phyloP scores from a whole-genome alignment of 2,888 invertebrate genomes.

The Fabriciana adippe region DNA sequence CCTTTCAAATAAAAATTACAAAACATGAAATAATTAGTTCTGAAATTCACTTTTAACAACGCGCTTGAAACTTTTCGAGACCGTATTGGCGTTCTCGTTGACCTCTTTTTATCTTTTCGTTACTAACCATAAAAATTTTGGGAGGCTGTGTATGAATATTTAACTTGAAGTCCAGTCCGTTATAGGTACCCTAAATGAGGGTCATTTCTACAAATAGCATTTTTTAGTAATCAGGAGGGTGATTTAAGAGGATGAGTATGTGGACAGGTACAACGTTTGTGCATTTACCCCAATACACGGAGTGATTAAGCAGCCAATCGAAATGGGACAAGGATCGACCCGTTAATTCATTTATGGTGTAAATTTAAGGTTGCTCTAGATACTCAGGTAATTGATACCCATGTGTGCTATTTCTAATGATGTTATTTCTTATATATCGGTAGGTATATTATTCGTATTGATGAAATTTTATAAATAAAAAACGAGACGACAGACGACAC shows the following conservation, averaged over 20 bases:
- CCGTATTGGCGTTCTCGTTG: slow-evolving; percentile 27
- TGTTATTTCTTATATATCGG: too few species aligned
- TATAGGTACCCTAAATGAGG: slow-evolving; percentile 33
- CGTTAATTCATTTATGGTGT: slow-evolving; percentile 67
- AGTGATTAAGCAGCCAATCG: slow-evolving; percentile 58
- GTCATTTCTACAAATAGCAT: slow-evolving; percentile 38
- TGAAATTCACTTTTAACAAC: slow-evolving; percentile 25
- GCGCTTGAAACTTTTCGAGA: slow-evolving; percentile 22
- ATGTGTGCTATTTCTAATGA: neutral
- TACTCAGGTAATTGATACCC: neutral
- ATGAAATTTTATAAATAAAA: too few species aligned
- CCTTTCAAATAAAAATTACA: slow-evolving; percentile 14
- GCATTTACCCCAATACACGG: slow-evolving; percentile 58
- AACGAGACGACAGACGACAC: too few species aligned
- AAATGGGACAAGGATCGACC: slow-evolving; percentile 51
- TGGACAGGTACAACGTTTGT: slow-evolving; percentile 65
- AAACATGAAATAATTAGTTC: slow-evolving; percentile 27
- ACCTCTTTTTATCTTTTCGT: slow-evolving; percentile 29
- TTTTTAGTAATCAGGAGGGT: slow-evolving; percentile 21
- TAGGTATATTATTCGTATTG: too few species aligned
- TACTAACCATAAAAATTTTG: slow-evolving; percentile 30
- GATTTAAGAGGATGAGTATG: slow-evolving; percentile 33
- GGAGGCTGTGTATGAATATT: slow-evolving; percentile 36
- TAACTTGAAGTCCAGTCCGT: slow-evolving; percentile 32
- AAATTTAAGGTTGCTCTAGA: slow-evolving; percentile 43